phyloP scores from a whole-genome alignment of 1,140 invertebrate genomes.

The Sycophaga agraensis region DNA sequence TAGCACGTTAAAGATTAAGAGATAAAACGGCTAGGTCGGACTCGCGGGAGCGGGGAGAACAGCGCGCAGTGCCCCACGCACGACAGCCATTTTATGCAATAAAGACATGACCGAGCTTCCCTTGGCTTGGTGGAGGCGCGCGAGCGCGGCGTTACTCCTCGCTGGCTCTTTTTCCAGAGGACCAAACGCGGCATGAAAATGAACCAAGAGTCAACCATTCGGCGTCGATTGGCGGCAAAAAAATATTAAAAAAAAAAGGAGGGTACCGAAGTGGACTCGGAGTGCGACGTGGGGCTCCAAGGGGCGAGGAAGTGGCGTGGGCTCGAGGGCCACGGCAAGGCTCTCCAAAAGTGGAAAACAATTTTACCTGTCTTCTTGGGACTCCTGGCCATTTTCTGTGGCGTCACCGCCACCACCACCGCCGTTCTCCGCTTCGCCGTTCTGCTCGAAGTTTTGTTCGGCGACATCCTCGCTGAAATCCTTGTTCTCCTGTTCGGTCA shows the following conservation, averaged over 20 bases:
- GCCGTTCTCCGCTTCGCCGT: slow-evolving; percentile 50
- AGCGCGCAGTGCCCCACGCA: too few species aligned
- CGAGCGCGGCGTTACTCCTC: too few species aligned
- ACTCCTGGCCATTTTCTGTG: slow-evolving; percentile 52
- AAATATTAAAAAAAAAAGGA: not conserved
- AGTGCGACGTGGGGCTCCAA: too few species aligned
- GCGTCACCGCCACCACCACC: slow-evolving; percentile 42
- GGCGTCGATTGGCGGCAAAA: too few species aligned
- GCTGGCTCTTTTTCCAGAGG: not conserved
- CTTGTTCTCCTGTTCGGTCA: slow-evolving; percentile 56
- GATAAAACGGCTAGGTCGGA: too few species aligned
- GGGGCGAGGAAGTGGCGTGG: not conserved
- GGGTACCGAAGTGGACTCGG: too few species aligned
- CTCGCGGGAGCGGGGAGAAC: not conserved
- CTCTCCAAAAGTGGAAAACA: not conserved
- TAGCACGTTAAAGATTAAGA: too few species aligned
- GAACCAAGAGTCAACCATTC: too few species aligned
- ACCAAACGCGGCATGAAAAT: not conserved
- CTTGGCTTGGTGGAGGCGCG: not conserved
- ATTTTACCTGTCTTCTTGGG: slow-evolving; percentile 56
- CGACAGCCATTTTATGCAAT: slow-evolving; percentile 10
- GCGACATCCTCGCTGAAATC: slow-evolving; percentile 57
- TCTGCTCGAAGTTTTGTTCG: slow-evolving; percentile 55
- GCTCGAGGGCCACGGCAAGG: not conserved
- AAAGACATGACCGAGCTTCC: not conserved